These are phyloP conservation scores for Brachionus sp. DNA, from an alignment of 1,140 invertebrate species.

Conservation along the genomic window DNA sequence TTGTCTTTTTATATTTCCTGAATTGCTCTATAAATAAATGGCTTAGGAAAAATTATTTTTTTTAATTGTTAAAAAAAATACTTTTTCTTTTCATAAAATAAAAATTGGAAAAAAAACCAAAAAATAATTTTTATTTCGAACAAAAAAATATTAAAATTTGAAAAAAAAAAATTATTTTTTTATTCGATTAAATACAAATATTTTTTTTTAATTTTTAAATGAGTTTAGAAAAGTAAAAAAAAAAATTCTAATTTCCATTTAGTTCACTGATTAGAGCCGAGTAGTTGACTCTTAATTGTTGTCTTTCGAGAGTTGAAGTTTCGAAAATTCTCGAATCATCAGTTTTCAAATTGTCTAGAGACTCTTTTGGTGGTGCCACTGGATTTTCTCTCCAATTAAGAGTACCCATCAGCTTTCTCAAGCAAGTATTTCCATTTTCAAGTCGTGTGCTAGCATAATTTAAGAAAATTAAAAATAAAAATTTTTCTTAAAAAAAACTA, in stretches of 20 bases:
- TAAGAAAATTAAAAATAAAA: neutral
- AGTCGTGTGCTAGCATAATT: neutral
- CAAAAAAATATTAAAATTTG: neutral
- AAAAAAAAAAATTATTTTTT: neutral
- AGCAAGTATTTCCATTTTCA: conserved; percentile 7
- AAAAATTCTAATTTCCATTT: conserved; percentile 31
- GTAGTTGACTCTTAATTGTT: conserved; percentile 33
- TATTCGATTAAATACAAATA: conserved; percentile 5
- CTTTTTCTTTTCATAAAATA: neutral
- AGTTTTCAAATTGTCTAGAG: neutral
- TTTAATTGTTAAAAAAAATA: too few species aligned
- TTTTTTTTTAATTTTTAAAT: conserved; percentile 2
- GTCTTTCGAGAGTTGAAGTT: conserved; percentile 37
- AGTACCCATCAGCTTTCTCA: neutral
- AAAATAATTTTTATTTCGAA: too few species aligned
- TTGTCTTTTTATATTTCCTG: too few species aligned
- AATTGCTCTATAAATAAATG: too few species aligned
- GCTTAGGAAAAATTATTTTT: too few species aligned
- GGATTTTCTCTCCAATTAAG: conserved; percentile 44
- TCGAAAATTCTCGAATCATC: conserved; percentile 30
- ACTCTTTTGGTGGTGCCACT: neutral
- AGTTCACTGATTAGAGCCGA: conserved; percentile 1
- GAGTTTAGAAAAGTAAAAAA: neutral
- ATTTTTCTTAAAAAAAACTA: neutral
- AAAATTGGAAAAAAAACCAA: neutral